These are phyloP conservation scores for Aphis craccivora DNA, from an alignment of 1,140 invertebrate species.

Conservation along the genomic window DNA sequence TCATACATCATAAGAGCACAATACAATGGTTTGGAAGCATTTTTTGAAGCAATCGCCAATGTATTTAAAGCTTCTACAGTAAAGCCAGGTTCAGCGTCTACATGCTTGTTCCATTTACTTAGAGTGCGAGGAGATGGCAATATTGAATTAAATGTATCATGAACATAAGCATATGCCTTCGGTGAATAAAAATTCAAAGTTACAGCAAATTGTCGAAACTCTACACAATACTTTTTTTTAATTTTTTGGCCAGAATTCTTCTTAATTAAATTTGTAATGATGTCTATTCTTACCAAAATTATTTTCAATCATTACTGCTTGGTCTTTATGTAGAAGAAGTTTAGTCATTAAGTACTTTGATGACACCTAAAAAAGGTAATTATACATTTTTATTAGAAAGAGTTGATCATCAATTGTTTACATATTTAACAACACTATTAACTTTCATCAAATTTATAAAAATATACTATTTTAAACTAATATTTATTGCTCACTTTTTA, in stretches of 20 bases:
- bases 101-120: background rate
- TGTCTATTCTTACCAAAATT: background rate
- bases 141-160: background rate
- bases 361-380: background rate
- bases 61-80: background rate
- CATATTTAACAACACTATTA: too few species aligned
- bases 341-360: background rate
- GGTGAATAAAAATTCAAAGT: constrained; percentile 14
- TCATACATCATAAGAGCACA: background rate
- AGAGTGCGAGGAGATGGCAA: background rate
- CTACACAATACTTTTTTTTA: background rate
- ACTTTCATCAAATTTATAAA: too few species aligned
- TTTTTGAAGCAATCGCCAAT: background rate
- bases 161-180: constrained; percentile 1
- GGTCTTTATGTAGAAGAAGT: background rate
- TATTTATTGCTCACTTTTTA: background rate
- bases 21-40: background rate
- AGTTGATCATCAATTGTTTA: too few species aligned
- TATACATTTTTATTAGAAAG: too few species aligned
- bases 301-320: background rate
- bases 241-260: background rate
- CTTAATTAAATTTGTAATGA: background rate
- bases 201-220: constrained; percentile 59
- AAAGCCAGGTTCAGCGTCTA: constrained; percentile 13
- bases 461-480: constrained; percentile 6